These are phyloP conservation scores for Bagarius yarrelli DNA, from an alignment of 2,113 vertebrate genomes.

Conservation along the genomic window DNA sequence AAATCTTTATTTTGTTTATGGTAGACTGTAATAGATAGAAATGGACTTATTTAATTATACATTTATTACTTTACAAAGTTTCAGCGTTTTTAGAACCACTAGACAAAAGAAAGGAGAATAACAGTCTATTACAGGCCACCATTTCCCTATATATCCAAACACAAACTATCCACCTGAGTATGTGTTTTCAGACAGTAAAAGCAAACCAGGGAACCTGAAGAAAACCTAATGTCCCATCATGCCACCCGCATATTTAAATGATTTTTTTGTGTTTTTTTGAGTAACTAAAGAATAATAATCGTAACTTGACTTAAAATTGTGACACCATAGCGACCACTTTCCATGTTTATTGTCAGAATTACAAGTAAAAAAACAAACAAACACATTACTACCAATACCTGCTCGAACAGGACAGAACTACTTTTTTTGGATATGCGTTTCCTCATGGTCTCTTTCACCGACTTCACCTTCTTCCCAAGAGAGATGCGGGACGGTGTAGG, in stretches of 20 bases:
- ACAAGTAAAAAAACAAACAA: background rate
- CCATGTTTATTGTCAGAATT: background rate
- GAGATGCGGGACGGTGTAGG: slow-evolving; percentile 85
- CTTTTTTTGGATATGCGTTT: slow-evolving; percentile 95
- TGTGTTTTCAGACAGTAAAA: background rate
- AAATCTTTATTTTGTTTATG: too few species aligned
- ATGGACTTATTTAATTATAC: background rate
- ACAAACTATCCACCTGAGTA: background rate
- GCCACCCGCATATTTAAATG: background rate
- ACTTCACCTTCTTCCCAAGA: slow-evolving; percentile 94
- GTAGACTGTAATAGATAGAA: background rate
- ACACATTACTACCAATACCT: slow-evolving; percentile 67
- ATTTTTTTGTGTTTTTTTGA: background rate
- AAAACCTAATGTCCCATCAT: background rate
- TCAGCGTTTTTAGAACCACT: background rate
- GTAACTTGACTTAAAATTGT: background rate
- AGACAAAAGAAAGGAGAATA: background rate
- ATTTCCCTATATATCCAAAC: background rate
- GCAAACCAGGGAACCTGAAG: background rate
- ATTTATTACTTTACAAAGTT: background rate
- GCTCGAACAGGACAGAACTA: slow-evolving; percentile 79
- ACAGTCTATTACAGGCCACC: background rate
- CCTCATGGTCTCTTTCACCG: slow-evolving; percentile 95
- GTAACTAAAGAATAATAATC: background rate
- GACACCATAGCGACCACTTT: background rate